Percentiles rank a stretch among this genome's conserved stretches.
Evolutionary conservation across 2,797 vertebrate species (phyloP).

Genomic region (Sebastes vulpes): DNA sequence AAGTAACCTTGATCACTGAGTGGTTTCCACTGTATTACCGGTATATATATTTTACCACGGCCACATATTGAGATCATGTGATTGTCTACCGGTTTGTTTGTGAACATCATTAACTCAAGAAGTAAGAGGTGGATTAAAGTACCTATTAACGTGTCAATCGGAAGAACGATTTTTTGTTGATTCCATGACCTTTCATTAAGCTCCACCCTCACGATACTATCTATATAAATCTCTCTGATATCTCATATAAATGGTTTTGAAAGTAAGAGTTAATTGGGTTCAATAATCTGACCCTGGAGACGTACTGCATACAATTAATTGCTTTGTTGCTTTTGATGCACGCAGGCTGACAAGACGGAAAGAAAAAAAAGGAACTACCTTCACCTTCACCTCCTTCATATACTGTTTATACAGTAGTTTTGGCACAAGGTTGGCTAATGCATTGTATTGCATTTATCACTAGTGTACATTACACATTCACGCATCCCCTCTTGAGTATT

Average conservation of each 20-base stretch:
- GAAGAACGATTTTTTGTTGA: neutral
- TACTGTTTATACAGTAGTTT: neutral
- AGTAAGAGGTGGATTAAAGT: neutral
- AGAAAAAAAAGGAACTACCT: neutral
- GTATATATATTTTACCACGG: neutral
- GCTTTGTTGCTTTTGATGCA: neutral
- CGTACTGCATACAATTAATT: neutral
- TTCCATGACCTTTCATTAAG: neutral
- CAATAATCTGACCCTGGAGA: neutral
- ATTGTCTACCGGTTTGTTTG: neutral
- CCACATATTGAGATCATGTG: neutral
- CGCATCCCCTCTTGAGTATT: conserved; percentile 1
- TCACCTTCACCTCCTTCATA: neutral
- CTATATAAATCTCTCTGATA: neutral
- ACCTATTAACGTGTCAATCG: neutral
- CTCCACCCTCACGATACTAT: neutral
- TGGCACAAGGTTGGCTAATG: neutral
- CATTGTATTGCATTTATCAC: neutral
- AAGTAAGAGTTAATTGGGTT: neutral
- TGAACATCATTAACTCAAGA: neutral
- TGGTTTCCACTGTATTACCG: too few relatives aligned
- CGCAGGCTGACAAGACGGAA: neutral
- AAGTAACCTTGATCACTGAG: too few relatives aligned
- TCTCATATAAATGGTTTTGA: too few relatives aligned
- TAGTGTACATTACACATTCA: neutral